Evolutionary conservation across 2,113 vertebrate genomes (phyloP).

Genomic region (Plestiodon gilberti): DNA sequence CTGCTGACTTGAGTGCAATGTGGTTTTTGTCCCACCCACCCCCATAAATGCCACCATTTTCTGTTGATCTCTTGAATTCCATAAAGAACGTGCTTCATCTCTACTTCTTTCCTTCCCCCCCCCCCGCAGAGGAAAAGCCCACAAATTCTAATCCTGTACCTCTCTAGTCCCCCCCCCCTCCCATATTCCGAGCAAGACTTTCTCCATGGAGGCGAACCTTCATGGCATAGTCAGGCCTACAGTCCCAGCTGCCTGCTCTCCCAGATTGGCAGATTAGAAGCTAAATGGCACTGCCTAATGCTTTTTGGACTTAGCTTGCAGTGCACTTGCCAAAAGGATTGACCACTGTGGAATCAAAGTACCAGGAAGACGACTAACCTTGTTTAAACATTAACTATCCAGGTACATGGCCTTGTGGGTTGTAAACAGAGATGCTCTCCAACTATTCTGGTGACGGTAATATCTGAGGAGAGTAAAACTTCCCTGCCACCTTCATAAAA

Average conservation of each 20-base stretch:
- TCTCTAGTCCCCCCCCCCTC: too few relatives aligned
- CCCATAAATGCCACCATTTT: too few relatives aligned
- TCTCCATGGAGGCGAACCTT: not conserved
- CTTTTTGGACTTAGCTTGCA: not conserved
- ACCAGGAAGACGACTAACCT: conserved; percentile 2
- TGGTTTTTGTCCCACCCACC: too few relatives aligned
- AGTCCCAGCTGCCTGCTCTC: not conserved
- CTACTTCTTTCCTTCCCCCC: too few relatives aligned
- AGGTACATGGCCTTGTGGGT: not conserved
- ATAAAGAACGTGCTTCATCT: too few relatives aligned
- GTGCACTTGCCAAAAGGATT: not conserved
- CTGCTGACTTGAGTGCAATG: too few relatives aligned
- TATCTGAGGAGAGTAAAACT: conserved; percentile 22
- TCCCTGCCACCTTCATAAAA: conserved; percentile 33
- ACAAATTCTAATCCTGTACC: too few relatives aligned
- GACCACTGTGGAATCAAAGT: not conserved
- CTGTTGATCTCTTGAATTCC: too few relatives aligned
- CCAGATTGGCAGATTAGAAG: not conserved
- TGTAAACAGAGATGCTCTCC: not conserved
- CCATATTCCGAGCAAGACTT: not conserved
- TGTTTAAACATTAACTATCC: not conserved
- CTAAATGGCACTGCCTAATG: not conserved
- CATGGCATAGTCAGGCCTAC: not conserved
- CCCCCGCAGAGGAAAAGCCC: too few relatives aligned
- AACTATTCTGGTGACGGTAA: not conserved